Percentiles rank a stretch among this genome's conserved stretches.
Conservation (phyloP, 2,113 vertebrate species). For the Pogona vitticeps region DNA sequence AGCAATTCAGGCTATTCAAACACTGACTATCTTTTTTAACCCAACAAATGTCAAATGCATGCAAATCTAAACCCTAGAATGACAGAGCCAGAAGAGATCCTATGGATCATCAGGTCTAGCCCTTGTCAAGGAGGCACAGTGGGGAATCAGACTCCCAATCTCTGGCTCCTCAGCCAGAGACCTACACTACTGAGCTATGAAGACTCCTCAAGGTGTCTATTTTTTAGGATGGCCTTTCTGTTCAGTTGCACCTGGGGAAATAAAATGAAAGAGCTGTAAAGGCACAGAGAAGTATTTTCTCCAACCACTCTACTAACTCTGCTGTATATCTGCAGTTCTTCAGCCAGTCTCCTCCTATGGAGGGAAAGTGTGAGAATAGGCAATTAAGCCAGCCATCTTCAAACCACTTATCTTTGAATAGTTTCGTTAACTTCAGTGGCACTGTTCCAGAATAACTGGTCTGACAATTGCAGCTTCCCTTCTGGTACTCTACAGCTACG, state of each 20-base stretch:
- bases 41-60: background rate
- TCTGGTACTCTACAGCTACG: background rate
- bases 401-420: constrained; percentile 1
- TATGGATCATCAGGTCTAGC: no score
- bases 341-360: background rate
- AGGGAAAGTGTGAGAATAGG: background rate
- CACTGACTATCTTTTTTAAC: background rate
- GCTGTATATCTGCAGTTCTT: constrained; percentile 19
- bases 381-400: rapidly evolving
- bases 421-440: background rate
- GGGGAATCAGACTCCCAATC: no score
- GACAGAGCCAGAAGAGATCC: no score
- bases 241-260: background rate
- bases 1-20: no score
- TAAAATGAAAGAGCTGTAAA: constrained; percentile 19
- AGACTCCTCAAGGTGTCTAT: background rate
- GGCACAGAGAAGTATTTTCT: background rate
- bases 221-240: background rate
- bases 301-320: background rate
- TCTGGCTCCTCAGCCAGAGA: no score
- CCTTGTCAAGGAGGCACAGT: no score
- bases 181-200: no score
- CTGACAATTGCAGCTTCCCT: background rate
- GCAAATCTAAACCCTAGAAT: background rate
- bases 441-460: background rate